phyloP scores from a whole-genome alignment of 92 coral and sea anemone species.

The Siderastrea siderea region DNA sequence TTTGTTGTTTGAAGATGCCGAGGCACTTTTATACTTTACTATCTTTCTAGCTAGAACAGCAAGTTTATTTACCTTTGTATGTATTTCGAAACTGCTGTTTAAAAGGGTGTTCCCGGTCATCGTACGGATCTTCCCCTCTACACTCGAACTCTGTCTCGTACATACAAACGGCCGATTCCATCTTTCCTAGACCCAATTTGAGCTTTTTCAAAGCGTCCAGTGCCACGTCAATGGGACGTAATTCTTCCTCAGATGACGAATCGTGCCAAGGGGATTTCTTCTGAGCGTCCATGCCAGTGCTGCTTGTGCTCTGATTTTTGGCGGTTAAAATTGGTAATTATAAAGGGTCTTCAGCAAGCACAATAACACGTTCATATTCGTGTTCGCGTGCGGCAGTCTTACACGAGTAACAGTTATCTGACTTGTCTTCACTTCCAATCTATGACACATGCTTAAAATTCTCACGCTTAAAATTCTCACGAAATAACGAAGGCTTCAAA shows the following conservation, averaged over 20 bases:
- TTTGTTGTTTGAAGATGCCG: too few relatives aligned
- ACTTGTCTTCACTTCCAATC: neutral
- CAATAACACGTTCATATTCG: too few relatives aligned
- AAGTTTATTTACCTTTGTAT: slow-evolving; percentile 2
- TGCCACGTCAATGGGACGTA: slow-evolving; percentile 17
- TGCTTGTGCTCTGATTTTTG: neutral
- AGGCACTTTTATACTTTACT: neutral
- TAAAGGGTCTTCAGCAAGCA: too few relatives aligned
- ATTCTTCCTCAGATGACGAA: slow-evolving; percentile 25
- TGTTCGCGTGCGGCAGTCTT: too few relatives aligned
- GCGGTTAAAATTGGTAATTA: neutral
- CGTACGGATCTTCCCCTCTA: neutral
- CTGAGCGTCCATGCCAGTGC: neutral
- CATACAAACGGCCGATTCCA: neutral
- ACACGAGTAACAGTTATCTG: neutral
- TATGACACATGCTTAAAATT: neutral
- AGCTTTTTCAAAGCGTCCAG: neutral
- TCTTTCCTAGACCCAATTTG: neutral
- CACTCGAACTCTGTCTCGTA: neutral
- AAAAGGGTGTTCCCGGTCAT: slow-evolving; percentile 11
- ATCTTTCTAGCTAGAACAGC: neutral
- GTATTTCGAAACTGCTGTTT: slow-evolving; percentile 24
- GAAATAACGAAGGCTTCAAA: neutral
- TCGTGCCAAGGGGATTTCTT: slow-evolving; percentile 1
- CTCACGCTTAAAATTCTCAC: neutral